These are phyloP conservation scores for Dendrolimus punctatus DNA, from an alignment of 1,140 invertebrate genomes.

Conservation along the genomic window DNA sequence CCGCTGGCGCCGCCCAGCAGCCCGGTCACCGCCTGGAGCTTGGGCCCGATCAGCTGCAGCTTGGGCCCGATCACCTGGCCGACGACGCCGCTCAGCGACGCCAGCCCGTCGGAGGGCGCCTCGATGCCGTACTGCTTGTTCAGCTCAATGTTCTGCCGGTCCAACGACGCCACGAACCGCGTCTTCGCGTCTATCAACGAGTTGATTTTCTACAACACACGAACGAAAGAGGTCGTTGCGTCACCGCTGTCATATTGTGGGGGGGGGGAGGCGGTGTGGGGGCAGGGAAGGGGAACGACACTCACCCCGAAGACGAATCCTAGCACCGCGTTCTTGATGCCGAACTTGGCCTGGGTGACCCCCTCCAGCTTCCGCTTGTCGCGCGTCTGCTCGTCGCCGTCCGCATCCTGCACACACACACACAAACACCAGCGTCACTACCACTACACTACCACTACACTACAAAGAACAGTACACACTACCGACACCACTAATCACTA, in stretches of 20 bases:
- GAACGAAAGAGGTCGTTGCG: background rate
- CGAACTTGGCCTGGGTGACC: slow-evolving; percentile 76
- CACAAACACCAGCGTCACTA: slow-evolving; percentile 11
- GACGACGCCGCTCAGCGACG: slow-evolving; percentile 65
- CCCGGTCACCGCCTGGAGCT: slow-evolving; percentile 72
- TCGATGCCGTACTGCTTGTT: slow-evolving; percentile 83
- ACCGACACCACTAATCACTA: slow-evolving; percentile 24
- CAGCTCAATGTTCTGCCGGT: slow-evolving; percentile 80
- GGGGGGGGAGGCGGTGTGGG: background rate
- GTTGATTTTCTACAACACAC: slow-evolving; percentile 80
- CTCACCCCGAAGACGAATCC: slow-evolving; percentile 87
- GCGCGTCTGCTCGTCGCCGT: slow-evolving; percentile 57
- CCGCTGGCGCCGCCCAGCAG: slow-evolving; percentile 71
- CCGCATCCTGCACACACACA: slow-evolving; percentile 53
- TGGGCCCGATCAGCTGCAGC: slow-evolving; percentile 69
- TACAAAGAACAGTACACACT: background rate
- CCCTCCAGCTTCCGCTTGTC: slow-evolving; percentile 82
- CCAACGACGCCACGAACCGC: slow-evolving; percentile 76
- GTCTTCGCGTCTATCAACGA: slow-evolving; percentile 83
- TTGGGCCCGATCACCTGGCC: slow-evolving; percentile 74
- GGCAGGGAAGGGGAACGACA: slow-evolving; percentile 27
- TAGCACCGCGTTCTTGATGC: slow-evolving; percentile 81
- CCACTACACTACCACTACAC: slow-evolving; percentile 2
- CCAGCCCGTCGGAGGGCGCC: slow-evolving; percentile 61
- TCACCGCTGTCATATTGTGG: background rate